These are phyloP conservation scores for Schizaphis graminum DNA, from an alignment of 2,888 invertebrate species.

Conservation along the genomic window DNA sequence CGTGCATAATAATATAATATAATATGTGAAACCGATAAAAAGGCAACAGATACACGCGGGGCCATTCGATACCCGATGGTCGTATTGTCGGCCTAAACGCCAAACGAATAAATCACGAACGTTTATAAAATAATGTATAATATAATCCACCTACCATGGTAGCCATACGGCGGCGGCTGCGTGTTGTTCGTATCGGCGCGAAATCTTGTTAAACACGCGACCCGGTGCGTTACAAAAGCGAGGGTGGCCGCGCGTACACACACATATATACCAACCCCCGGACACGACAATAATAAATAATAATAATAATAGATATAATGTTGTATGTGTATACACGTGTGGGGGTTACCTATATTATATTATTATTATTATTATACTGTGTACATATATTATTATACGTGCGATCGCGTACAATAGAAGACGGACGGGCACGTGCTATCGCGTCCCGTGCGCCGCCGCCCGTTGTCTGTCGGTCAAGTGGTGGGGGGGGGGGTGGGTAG, in stretches of 20 bases:
- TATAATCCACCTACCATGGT: neutral
- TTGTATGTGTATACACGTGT: neutral
- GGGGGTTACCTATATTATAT: neutral
- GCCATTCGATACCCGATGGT: neutral
- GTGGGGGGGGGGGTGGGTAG: neutral
- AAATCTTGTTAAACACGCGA: slow-evolving; percentile 64
- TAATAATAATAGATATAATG: slow-evolving; percentile 44
- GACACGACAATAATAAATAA: slow-evolving; percentile 6
- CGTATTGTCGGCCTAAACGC: neutral
- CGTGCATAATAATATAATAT: no score
- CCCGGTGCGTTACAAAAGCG: slow-evolving; percentile 50
- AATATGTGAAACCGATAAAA: slow-evolving; percentile 13
- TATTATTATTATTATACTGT: slow-evolving; percentile 6
- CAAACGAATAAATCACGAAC: slow-evolving; percentile 45
- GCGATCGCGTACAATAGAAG: slow-evolving; percentile 46
- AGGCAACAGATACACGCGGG: neutral
- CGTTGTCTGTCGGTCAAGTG: neutral
- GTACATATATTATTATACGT: neutral
- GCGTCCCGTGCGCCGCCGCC: slow-evolving; percentile 33
- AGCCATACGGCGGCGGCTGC: neutral
- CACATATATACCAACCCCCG: slow-evolving; percentile 15
- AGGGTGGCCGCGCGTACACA: slow-evolving; percentile 36
- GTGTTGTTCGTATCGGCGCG: slow-evolving; percentile 42
- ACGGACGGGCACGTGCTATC: slow-evolving; percentile 58
- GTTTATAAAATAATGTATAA: neutral